Percentiles rank a stretch among this genome's conserved stretches.
Evolutionary conservation across 2,888 invertebrate genomes (phyloP).

Genomic region (Morpho helenor): DNA sequence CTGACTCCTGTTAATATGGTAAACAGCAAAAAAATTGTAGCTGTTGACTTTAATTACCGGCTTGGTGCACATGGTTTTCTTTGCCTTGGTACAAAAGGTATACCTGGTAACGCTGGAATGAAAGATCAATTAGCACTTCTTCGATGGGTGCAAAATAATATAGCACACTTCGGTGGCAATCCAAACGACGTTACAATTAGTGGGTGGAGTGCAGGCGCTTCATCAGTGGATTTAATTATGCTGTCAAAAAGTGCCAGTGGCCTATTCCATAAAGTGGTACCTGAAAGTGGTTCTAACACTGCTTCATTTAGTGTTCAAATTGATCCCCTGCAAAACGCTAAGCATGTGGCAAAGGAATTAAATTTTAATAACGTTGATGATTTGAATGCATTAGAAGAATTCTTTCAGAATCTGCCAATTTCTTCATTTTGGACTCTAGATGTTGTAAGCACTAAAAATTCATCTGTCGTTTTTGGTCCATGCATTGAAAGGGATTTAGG

Average conservation of each 20-base stretch:
- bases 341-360: constrained; percentile 35
- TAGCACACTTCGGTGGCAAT: constrained; percentile 51
- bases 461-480: constrained; percentile 31
- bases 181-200: constrained; percentile 50
- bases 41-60: constrained; percentile 53
- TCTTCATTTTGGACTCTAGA: neutral
- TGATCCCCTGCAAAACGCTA: constrained; percentile 46
- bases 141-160: constrained; percentile 40
- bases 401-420: constrained; percentile 1
- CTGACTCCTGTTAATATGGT: constrained; percentile 33
- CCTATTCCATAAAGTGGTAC: constrained; percentile 48
- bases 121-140: constrained; percentile 55
- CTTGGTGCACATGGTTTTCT: constrained; percentile 46
- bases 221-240: constrained; percentile 45
- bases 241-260: constrained; percentile 43
- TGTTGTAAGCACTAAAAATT: constrained; percentile 18
- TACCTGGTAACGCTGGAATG: constrained; percentile 58
- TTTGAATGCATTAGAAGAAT: constrained; percentile 3
- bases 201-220: constrained; percentile 51
- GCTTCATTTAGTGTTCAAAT: constrained; percentile 38
- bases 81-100: constrained; percentile 48
- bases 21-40: constrained; percentile 37
- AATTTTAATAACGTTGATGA: constrained; percentile 28
- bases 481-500: constrained; percentile 40
- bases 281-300: constrained; percentile 44